Evolutionary conservation across 2,797 vertebrate genomes (phyloP), one percentile per base, ranked within the genome.

Genomic region (Menidia menidia): DNA sequence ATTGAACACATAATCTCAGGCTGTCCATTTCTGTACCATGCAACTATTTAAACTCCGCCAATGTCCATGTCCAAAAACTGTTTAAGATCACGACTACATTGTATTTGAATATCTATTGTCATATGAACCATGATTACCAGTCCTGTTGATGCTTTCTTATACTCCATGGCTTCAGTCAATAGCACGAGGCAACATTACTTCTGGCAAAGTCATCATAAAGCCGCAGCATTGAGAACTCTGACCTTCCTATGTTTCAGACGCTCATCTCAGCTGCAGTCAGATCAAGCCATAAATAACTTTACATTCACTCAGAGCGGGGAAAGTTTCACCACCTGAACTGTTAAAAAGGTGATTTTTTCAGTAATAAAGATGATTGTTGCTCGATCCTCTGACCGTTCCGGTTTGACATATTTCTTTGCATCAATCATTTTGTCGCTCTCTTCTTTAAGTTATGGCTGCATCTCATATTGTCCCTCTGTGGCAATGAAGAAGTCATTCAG

Each of bases 391-490:
- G 16, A 57, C 31, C 60, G 6, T 68, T 58, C 41, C 56, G 42
- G 19, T 75, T 35, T 51, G 35, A 39, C 4, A 25, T 57, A 2
- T 33, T 1, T 62, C 14, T 45, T 42, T 3, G 18, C 10, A 44
- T 44, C 5, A 33, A 16, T 42, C 16, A 13, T 62, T 3, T 58
- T 55, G 44, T 32, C 44, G 60, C 48, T 39, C 54, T 2, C 14
- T 16, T 62, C 42, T 60, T 30, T 59, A 0, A 51, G 10, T 88
- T 87, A 94, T 0, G 93, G 92, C 6, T 95, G 94, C 89, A 92
- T 90, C 83, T 95, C 94, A 45, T 95, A 95, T 76, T 95, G 94
- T 78, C 92, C 92, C 81, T 95, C 95, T 0, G 95, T 95, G 80
- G 95, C 93, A 12, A 95, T 90, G 54, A 91, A 95, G 82, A 93